phyloP scores from a whole-genome alignment of 2,797 vertebrate genomes.

The Sarcoramphus papa region DNA sequence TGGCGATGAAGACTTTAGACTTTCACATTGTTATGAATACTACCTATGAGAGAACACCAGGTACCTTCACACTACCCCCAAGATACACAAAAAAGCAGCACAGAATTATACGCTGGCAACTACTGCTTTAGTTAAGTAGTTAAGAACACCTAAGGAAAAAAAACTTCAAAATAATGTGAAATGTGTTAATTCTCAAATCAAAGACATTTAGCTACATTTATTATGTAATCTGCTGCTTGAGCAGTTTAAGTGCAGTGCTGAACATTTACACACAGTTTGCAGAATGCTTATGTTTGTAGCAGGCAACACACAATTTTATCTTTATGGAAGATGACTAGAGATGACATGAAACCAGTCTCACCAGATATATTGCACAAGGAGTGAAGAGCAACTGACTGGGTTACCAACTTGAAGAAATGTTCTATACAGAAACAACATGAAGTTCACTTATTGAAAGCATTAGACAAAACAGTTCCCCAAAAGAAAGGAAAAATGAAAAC shows the following conservation, averaged over 20 bases:
- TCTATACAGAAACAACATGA: background rate
- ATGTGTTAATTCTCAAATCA: background rate
- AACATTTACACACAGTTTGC: background rate
- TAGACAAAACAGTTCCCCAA: background rate
- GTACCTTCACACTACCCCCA: background rate
- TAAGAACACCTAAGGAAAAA: background rate
- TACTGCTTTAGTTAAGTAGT: background rate
- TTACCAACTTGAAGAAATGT: background rate
- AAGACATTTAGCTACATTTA: background rate
- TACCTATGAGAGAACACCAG: background rate
- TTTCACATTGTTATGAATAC: background rate
- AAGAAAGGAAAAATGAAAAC: background rate
- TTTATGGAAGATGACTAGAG: background rate
- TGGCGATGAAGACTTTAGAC: background rate
- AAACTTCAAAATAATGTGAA: background rate
- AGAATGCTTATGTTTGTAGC: background rate
- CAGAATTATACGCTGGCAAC: too few relatives aligned
- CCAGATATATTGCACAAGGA: background rate
- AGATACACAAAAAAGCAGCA: background rate
- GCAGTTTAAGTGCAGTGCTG: background rate
- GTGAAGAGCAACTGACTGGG: background rate
- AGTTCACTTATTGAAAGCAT: background rate
- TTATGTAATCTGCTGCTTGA: background rate
- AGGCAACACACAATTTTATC: background rate
- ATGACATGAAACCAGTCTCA: background rate